Evolutionary conservation across 2,797 vertebrate genomes (phyloP), one percentile per base, ranked within the genome.

Genomic region (Melanotaenia pygmaea): DNA sequence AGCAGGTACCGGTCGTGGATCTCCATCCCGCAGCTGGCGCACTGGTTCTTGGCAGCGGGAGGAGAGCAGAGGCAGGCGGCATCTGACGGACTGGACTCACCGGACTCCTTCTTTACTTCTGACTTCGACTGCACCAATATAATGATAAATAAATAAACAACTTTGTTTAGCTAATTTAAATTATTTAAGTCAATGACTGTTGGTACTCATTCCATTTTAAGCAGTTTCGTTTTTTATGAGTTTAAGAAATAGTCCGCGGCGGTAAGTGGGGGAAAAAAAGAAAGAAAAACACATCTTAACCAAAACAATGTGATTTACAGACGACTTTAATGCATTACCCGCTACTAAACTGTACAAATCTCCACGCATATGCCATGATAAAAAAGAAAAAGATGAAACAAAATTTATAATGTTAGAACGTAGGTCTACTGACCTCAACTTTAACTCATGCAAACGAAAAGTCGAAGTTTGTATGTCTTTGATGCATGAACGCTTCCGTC

Each of bases 1-100:
- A 98, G 96, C 73, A 98, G 93, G 90, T 98, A 98, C 8, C 96
- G 92, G 92, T 98, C 97, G 6, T 96, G 91, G 91, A 98, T 98
- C 87, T 97, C 96, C 78, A 96, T 94, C 32, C 97, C 97, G 86
- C 97, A 98, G 91, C 95, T 98, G 82, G 96, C 97, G 87, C 97
- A 99, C 92, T 96, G 95, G 92, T 97, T 97, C 91, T 96, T 96
- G 86, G 94, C 77, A 91, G 94, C 93, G n/a, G 95, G 94, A 68
- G 97, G 96, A 47, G 96, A 97, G 90, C 96, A 97, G 75, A 96
- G 95, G 12, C 96, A 97, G 4, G 96, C 95, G 14, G 96, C 96
- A 89, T 96, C 96, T 38, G 95, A 92, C 0, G 96, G 96, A 76
- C 96, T 96, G 87, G 92, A 94, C 66, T 93, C 91, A 3, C 91